Percentiles rank a stretch among this genome's conserved stretches.
Evolutionary conservation across 2,888 invertebrate species (phyloP).

Genomic region (Prosopocoilus inquinatus): DNA sequence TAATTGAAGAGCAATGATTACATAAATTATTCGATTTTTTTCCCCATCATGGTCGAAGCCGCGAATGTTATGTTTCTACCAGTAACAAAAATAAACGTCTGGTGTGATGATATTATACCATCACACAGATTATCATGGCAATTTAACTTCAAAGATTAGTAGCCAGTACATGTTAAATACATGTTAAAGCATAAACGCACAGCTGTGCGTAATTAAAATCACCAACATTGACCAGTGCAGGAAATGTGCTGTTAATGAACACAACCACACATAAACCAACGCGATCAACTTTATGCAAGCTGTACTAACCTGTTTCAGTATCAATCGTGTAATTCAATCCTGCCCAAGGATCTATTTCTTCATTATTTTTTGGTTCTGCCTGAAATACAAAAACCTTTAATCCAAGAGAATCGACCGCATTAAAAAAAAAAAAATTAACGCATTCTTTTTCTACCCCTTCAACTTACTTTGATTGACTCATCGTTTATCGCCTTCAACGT

Average conservation of each 20-base stretch:
- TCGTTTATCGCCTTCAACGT: constrained; percentile 56
- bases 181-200: constrained; percentile 1
- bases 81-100: no score
- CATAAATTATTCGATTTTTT: no score
- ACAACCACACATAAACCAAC: background rate
- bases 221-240: background rate
- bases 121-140: background rate
- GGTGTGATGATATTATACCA: background rate
- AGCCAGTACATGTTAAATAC: background rate
- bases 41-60: no score
- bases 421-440: constrained; percentile 17
- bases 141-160: background rate
- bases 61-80: no score
- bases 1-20: no score
- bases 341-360: constrained; percentile 68
- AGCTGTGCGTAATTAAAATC: constrained; percentile 9
- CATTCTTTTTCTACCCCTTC: constrained; percentile 24
- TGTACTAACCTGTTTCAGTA: constrained; percentile 75
- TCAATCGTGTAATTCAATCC: constrained; percentile 81
- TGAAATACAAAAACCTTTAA: constrained; percentile 24
- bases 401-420: constrained; percentile 10
- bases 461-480: constrained; percentile 51
- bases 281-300: background rate
- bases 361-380: constrained; percentile 34
- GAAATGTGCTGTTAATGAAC: background rate